Conservation (phyloP, 1,140 invertebrate species). For the Calephelis virginiensis region DNA sequence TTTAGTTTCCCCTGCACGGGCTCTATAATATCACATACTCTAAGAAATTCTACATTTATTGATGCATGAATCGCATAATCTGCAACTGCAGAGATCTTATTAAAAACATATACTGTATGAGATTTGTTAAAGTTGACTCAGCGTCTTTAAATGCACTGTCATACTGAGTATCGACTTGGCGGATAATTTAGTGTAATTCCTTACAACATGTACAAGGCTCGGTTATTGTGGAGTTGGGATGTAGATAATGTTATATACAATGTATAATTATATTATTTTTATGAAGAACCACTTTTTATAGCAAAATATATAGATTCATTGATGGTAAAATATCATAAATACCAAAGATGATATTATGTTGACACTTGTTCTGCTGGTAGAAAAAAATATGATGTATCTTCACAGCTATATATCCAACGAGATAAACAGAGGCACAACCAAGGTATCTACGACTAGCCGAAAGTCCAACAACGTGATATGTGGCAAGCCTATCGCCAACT, state of each 20-base stretch:
- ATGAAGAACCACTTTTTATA: no score
- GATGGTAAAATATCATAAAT: no score
- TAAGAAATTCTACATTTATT: conserved; percentile 11
- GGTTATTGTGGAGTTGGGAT: conserved; percentile 2
- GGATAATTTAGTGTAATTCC: conserved; percentile 8
- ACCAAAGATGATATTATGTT: no score
- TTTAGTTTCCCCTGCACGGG: neutral
- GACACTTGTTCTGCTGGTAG: no score
- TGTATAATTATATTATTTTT: no score
- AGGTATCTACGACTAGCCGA: no score
- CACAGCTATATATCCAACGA: no score
- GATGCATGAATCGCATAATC: conserved; percentile 17
- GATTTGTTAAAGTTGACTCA: conserved; percentile 14
- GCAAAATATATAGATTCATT: no score
- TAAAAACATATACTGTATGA: conserved; percentile 18
- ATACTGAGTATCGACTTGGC: conserved; percentile 5
- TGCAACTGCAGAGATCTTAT: conserved; percentile 16
- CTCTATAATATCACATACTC: neutral
- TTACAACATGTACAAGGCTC: conserved; percentile 1
- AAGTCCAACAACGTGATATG: no score
- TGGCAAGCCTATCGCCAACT: no score
- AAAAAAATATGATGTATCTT: no score
- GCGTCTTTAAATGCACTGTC: neutral
- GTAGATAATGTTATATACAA: neutral
- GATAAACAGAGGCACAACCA: no score